Evolutionary conservation across 2,888 invertebrate species (phyloP), one percentile per base, ranked within the genome.

Genomic region (Eustalomyia histrio): DNA sequence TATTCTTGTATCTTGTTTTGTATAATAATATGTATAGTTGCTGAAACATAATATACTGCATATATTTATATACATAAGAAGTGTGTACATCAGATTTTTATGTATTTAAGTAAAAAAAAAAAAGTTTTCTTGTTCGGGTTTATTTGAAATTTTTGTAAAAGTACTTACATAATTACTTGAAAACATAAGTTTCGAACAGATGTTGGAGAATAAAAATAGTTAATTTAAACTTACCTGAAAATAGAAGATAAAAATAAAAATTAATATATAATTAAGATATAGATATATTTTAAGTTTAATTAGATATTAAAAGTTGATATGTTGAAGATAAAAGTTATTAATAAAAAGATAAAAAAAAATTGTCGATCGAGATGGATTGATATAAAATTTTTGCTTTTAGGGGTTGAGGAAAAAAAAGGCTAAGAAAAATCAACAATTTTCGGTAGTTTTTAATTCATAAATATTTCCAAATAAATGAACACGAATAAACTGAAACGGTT

Each of bases 151-250:
- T 6, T 39, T 24, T 47, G 29, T 35, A 39, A 21, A 58, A 33
- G 47, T 43, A 50, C 63, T 73, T 58, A 58, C 6, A 12, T 39
- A 39, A 73, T 58, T 73, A 57, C 33, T 58, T 17, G 29, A 47
- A 73, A 73, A 55, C 55, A 14, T 18, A 64, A 73, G 29, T 64
- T 53, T 57, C 18, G 18, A 50, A 39, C 57, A 76, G 29, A 12
- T 21, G 21, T 60, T n/a, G 1, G n/a, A 33, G 9, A 39, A 29
- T 4, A 29, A 53, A 29, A 58, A 58, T 52, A 29, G n/a, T 18
- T 35, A 65, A 65, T 58, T 58, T 39, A 24, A 4, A 60, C 79
- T 79, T 53, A 79, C 79, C 79, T 74, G 53, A 10, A 79, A 79
- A 52, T 17, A 67, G 29, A 78, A 52, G 14, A 33, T 14, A 21